Evolutionary conservation across 1,140 invertebrate species (phyloP).

Genomic region (Bombus huntii): DNA sequence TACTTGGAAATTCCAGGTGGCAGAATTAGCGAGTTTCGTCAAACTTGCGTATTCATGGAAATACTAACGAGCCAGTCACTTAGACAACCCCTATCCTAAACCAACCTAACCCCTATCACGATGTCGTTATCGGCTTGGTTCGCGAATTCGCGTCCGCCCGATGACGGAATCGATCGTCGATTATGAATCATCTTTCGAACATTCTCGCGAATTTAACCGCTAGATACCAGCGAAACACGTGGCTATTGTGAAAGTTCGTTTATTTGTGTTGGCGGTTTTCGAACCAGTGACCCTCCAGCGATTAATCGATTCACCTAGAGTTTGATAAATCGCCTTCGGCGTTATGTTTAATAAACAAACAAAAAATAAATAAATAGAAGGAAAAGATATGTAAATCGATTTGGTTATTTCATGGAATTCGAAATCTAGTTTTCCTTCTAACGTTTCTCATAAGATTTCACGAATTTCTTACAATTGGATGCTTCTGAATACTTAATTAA

Average conservation of each 20-base stretch:
- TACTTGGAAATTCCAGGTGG: not conserved
- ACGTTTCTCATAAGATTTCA: too few species aligned
- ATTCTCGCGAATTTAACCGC: not conserved
- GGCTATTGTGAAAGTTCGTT: not conserved
- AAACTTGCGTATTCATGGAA: constrained; percentile 36
- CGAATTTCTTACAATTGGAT: too few species aligned
- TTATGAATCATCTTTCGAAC: not conserved
- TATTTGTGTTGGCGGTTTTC: not conserved
- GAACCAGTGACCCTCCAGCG: not conserved
- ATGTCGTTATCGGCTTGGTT: not conserved
- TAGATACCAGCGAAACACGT: not conserved
- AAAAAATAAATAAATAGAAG: too few species aligned
- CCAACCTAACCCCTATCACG: not conserved
- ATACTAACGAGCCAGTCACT: constrained; percentile 29
- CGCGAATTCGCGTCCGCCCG: not conserved
- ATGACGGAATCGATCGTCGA: not conserved
- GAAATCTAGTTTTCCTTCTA: not conserved
- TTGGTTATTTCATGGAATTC: not conserved
- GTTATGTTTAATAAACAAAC: not conserved
- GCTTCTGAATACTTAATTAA: too few species aligned
- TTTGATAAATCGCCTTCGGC: not conserved
- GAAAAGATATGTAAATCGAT: not conserved
- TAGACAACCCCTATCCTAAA: not conserved
- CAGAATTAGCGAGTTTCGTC: constrained; percentile 29
- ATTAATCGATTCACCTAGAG: not conserved